Percentiles rank a stretch among this genome's conserved stretches.
These are phyloP conservation scores for Lanius collurio DNA, from an alignment of 2,113 vertebrate genomes.

Conservation along the genomic window DNA sequence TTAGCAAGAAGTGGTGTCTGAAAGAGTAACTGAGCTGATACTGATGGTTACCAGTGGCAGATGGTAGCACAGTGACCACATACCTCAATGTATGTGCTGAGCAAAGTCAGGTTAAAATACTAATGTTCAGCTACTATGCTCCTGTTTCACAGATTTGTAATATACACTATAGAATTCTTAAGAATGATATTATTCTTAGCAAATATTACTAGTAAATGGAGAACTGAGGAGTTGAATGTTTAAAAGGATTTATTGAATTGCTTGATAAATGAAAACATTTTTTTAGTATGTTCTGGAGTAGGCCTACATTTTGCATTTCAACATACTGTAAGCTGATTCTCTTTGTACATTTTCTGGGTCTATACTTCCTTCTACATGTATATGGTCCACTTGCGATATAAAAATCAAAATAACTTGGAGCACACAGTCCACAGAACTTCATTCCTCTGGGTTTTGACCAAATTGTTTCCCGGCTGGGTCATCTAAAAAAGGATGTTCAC, in stretches of 20 bases:
- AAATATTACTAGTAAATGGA: neutral
- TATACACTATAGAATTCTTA: neutral
- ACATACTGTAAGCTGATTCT: neutral
- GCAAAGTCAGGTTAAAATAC: neutral
- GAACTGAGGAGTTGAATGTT: neutral
- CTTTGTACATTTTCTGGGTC: neutral
- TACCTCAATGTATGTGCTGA: neutral
- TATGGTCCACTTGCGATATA: conserved; percentile 16
- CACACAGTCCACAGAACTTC: neutral
- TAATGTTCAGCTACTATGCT: neutral
- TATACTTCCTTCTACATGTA: neutral
- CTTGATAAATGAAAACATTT: neutral
- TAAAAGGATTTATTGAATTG: conserved; percentile 35
- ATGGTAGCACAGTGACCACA: neutral
- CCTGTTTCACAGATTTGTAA: neutral
- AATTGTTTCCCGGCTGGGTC: conserved; percentile 29
- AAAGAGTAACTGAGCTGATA: neutral
- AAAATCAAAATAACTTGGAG: conserved; percentile 35
- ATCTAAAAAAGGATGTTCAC: conserved; percentile 55
- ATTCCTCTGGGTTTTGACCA: neutral
- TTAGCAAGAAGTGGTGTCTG: neutral
- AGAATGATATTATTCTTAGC: neutral
- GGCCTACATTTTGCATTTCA: neutral
- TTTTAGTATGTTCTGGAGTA: neutral
- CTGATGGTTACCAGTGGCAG: neutral